phyloP scores from a whole-genome alignment of 2,797 vertebrate species.

The Notolabrus celidotus region DNA sequence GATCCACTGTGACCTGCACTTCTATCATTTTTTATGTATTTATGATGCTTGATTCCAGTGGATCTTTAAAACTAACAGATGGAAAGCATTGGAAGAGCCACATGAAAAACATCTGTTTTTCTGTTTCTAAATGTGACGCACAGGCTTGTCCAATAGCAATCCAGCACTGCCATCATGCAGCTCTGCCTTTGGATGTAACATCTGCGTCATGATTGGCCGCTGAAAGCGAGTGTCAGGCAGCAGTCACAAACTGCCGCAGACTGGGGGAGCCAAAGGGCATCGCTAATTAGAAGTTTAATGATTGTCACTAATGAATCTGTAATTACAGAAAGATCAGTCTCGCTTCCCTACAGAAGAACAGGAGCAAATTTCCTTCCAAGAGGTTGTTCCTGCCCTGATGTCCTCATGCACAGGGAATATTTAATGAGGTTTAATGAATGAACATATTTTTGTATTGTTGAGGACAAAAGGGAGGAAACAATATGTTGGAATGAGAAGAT shows the following conservation, averaged over 20 bases:
- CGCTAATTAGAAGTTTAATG: conserved; percentile 75
- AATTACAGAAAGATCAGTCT: conserved; percentile 78
- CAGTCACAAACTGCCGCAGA: conserved; percentile 53
- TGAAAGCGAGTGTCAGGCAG: conserved; percentile 48
- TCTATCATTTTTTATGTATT: not conserved
- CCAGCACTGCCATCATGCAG: conserved; percentile 68
- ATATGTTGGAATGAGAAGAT: conserved; percentile 65
- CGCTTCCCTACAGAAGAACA: conserved; percentile 68
- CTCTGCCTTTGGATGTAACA: conserved; percentile 53
- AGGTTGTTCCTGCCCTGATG: conserved; percentile 68
- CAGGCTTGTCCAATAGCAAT: conserved; percentile 73
- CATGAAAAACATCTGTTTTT: conserved; percentile 31
- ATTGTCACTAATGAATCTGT: conserved; percentile 75
- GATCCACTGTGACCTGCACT: conserved; percentile 79
- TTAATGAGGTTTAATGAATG: conserved; percentile 36
- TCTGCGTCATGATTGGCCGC: conserved; percentile 59
- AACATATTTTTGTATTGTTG: conserved; percentile 24
- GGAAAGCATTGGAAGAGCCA: conserved; percentile 69
- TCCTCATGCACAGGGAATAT: conserved; percentile 42
- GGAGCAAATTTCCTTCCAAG: conserved; percentile 67
- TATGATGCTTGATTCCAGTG: conserved; percentile 69
- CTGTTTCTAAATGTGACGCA: conserved; percentile 42
- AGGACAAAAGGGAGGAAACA: conserved; percentile 65
- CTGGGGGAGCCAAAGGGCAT: conserved; percentile 58
- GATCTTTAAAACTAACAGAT: conserved; percentile 85